A percentile compares a stretch with the other conserved stretches of the same genome.
Evolutionary conservation across 2,888 invertebrate genomes (phyloP).

Genomic region (Sialis fuliginosa): DNA sequence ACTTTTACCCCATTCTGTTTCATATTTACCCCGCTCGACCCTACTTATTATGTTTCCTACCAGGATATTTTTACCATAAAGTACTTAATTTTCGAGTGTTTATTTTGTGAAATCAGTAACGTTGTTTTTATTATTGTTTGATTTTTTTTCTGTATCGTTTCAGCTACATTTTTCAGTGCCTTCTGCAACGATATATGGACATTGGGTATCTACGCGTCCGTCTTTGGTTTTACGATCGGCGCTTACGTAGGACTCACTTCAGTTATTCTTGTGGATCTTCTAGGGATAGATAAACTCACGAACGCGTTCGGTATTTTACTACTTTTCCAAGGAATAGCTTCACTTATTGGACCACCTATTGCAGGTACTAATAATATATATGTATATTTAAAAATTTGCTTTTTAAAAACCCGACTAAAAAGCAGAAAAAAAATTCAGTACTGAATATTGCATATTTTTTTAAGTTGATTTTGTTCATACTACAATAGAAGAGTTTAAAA

Average conservation of each 20-base stretch:
- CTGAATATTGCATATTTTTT: neutral
- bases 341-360: slow-evolving; percentile 80
- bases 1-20: too few species aligned
- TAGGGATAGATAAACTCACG: slow-evolving; percentile 85
- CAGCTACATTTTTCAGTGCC: slow-evolving; percentile 67
- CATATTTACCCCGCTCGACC: too few species aligned
- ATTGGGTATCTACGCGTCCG: slow-evolving; percentile 56
- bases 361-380: slow-evolving; percentile 53
- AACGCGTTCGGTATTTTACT: slow-evolving; percentile 87
- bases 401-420: neutral
- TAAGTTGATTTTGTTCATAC: too few species aligned
- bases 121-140: too few species aligned
- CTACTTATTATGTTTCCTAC: too few species aligned
- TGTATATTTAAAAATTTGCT: neutral
- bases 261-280: slow-evolving; percentile 82
- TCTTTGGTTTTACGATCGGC: slow-evolving; percentile 82
- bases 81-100: too few species aligned
- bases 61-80: too few species aligned
- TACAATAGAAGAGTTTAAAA: too few species aligned
- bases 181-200: slow-evolving; percentile 53
- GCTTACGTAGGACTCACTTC: slow-evolving; percentile 95
- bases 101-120: too few species aligned
- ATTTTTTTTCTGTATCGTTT: slow-evolving; percentile 12
- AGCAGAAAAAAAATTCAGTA: neutral
- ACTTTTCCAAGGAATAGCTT: slow-evolving; percentile 87